These are phyloP conservation scores for Drosophila azteca DNA, from an alignment of 1,140 invertebrate species.

Conservation along the genomic window DNA sequence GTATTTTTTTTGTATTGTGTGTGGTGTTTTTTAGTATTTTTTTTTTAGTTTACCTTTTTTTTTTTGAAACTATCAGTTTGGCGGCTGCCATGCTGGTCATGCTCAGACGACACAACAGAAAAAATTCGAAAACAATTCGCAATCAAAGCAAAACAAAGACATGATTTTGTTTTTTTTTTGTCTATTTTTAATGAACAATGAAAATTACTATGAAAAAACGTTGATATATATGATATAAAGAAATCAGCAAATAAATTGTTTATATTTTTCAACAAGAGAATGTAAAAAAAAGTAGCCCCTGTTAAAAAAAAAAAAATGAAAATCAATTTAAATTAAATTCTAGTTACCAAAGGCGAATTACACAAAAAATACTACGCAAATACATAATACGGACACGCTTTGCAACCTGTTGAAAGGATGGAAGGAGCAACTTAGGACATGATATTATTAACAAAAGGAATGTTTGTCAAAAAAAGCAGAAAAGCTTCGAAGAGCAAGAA, in stretches of 20 bases:
- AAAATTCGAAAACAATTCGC: conserved; percentile 21
- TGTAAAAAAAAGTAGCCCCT: conserved; percentile 47
- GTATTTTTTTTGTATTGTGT: conserved; percentile 10
- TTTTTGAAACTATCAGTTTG: neutral
- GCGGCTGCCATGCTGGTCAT: conserved; percentile 39
- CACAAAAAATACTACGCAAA: neutral
- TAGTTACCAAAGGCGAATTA: conserved; percentile 42
- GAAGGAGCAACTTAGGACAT: conserved; percentile 37
- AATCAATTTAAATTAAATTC: conserved; percentile 13
- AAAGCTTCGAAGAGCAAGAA: too few species aligned
- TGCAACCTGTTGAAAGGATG: neutral
- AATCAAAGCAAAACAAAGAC: conserved; percentile 43
- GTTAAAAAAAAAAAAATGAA: conserved; percentile 28
- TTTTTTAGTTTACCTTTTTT: neutral
- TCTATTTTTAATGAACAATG: conserved; percentile 31
- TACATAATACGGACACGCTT: conserved; percentile 12
- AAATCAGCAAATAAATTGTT: conserved; percentile 48
- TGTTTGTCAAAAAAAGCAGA: conserved; percentile 32
- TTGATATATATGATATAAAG: conserved; percentile 27
- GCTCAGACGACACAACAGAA: conserved; percentile 32
- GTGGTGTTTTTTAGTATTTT: neutral
- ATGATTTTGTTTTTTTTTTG: conserved; percentile 43
- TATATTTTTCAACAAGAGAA: conserved; percentile 69
- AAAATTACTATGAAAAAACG: conserved; percentile 21
- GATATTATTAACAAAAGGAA: conserved; percentile 27